Conservation (phyloP, 2,888 invertebrate species). For the Pantelozetes paolii region DNA sequence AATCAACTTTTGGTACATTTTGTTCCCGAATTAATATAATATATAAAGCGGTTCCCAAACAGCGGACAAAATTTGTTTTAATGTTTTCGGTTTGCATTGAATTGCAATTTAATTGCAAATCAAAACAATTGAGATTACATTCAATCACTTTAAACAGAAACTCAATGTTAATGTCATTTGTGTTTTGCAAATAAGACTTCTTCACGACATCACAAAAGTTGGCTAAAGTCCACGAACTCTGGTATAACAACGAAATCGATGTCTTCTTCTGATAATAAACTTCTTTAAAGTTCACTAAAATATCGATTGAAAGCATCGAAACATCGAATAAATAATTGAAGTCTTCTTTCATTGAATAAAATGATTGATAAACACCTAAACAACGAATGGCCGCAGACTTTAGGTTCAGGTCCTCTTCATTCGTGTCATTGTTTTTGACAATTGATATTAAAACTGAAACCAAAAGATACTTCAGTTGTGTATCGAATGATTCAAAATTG, state of each 20-base stretch:
- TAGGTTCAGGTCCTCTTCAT: background rate
- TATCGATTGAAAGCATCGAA: constrained; percentile 29
- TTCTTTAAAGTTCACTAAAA: background rate
- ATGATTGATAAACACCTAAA: constrained; percentile 39
- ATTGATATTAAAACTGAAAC: constrained; percentile 37
- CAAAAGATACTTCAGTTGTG: constrained; percentile 24
- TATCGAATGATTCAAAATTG: constrained; percentile 26
- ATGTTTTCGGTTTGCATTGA: constrained; percentile 36
- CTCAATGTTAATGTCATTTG: background rate
- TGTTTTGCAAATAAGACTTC: constrained; percentile 32
- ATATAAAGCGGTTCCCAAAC: constrained; percentile 25
- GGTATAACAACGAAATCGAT: constrained; percentile 33
- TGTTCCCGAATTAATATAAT: constrained; percentile 9
- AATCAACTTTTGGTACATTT: background rate
- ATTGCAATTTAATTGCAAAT: background rate
- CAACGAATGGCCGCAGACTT: constrained; percentile 38
- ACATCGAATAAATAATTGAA: constrained; percentile 34
- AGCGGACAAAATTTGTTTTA: constrained; percentile 35
- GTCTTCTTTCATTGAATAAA: constrained; percentile 31
- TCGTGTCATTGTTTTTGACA: background rate
- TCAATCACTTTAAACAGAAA: constrained; percentile 1
- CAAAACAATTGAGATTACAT: background rate
- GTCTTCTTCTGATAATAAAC: constrained; percentile 21
- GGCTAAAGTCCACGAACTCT: constrained; percentile 39
- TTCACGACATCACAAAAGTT: constrained; percentile 36